Conservation (phyloP, 2,113 vertebrate species). For the Odontophorus gujanensis region DNA sequence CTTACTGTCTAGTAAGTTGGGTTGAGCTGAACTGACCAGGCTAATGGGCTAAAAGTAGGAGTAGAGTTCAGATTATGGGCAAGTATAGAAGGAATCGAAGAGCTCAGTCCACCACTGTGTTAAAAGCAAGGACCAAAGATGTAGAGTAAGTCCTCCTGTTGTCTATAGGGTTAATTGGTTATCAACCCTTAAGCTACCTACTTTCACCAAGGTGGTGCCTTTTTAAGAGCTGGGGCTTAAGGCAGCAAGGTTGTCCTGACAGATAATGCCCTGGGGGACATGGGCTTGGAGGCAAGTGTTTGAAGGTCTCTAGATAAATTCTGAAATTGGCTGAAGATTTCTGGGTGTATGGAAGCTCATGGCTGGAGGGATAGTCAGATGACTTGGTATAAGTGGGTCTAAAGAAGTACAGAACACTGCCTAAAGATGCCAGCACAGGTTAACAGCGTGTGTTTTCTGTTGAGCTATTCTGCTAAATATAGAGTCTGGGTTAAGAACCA, state of each 20-base stretch:
- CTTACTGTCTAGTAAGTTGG: background rate
- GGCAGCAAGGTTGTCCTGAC: background rate
- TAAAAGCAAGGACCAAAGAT: background rate
- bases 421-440: background rate
- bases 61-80: background rate
- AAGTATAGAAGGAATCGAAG: background rate
- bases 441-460: background rate
- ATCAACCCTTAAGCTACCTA: background rate
- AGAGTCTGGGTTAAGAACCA: background rate
- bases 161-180: fast-evolving
- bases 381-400: background rate
- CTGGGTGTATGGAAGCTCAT: background rate
- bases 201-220: background rate
- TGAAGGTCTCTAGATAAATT: background rate
- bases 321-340: background rate
- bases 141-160: background rate
- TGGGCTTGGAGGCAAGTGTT: background rate
- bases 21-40: background rate
- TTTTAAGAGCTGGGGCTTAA: background rate
- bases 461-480: background rate
- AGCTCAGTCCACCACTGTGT: background rate
- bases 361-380: background rate
- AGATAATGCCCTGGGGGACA: background rate
- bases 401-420: background rate
- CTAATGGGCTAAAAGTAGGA: background rate